Conservation (phyloP, 2,888 invertebrate genomes). For the Furcula furcula region DNA sequence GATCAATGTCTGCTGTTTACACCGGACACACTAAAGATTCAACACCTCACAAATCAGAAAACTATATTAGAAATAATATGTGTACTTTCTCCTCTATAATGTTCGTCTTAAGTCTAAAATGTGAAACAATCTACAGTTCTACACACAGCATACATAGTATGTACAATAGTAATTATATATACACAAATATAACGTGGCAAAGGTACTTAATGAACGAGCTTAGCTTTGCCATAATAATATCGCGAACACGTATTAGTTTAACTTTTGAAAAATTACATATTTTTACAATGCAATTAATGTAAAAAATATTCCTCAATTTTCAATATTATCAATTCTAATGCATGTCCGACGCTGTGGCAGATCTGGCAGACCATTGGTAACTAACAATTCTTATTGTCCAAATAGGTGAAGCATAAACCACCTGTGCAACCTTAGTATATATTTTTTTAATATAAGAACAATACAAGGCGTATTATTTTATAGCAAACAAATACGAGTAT, state of each 20-base stretch:
- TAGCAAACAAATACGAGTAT: constrained; percentile 6
- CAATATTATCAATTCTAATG: constrained; percentile 25
- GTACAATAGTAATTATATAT: constrained; percentile 75
- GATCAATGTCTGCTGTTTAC: neutral
- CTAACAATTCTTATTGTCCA: constrained; percentile 64
- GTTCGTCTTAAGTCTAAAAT: constrained; percentile 66
- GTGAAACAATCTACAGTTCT: constrained; percentile 71
- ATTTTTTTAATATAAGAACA: no score
- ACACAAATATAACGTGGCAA: constrained; percentile 61
- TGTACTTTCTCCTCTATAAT: constrained; percentile 53
- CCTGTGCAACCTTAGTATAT: no score
- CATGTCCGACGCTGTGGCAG: constrained; percentile 40
- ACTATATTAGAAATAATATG: constrained; percentile 39
- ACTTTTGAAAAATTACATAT: constrained; percentile 2
- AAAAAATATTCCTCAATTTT: no score
- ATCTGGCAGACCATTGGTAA: constrained; percentile 57
- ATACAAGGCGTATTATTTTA: neutral
- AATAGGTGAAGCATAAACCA: constrained; percentile 38
- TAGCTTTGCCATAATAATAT: constrained; percentile 40
- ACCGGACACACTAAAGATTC: constrained; percentile 13
- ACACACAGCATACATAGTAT: constrained; percentile 77
- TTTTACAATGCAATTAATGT: neutral
- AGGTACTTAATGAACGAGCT: constrained; percentile 46
- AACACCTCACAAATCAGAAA: constrained; percentile 23
- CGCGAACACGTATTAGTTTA: constrained; percentile 40